Evolutionary conservation across 2,888 invertebrate genomes (phyloP), one percentile per base, ranked within the genome.

Genomic region (Micoletzkya japonica): DNA sequence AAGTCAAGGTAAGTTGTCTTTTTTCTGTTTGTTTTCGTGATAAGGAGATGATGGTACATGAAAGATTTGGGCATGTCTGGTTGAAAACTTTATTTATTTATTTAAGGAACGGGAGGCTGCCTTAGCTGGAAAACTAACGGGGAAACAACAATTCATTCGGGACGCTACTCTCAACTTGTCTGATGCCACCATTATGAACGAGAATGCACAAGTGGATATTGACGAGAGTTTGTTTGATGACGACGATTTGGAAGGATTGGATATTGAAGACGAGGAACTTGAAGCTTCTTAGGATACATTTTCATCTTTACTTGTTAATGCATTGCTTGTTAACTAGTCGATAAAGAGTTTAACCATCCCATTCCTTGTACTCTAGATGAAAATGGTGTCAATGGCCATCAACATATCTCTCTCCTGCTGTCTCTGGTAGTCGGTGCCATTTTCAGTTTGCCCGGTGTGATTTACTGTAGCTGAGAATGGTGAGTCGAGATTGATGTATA

Each of bases 131-230:
- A 73, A 77, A 24, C 69, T 81, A 30, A 79, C 85, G 83, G 97
- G 97, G 24, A 90, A 90, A 86, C 95, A 98, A 87, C 88, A 97
- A 69, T 98, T 98, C 89, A 90, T 96, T 87, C 90, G 90, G 70
- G 97, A 98, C 86, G 92, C 91, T 74, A 92, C 95, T 1, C 90
- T 98, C 77, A 93, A 93, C 87, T 83, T 79, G 10, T 97, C 97
- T 4, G 98, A 98, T 89, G 91, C 98, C 72, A 78, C 78, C n/a
- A 68, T 85, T 50, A 77, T 84, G 32, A 81, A 81, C 39, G 78
- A 75, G 90, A 67, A 67, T 7, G 88, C 91, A 87, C 89, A 90
- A 77, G 92, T 95, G 49, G 93, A 94, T 88, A 94, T 95, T 56
- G 94, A 95, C 87, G 94, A 95, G 87, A 92, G 93, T 28, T 87